Evolutionary conservation across 1,140 invertebrate species (phyloP), one percentile per base, ranked within the genome.

Genomic region (Philotrypesis tridentata): DNA sequence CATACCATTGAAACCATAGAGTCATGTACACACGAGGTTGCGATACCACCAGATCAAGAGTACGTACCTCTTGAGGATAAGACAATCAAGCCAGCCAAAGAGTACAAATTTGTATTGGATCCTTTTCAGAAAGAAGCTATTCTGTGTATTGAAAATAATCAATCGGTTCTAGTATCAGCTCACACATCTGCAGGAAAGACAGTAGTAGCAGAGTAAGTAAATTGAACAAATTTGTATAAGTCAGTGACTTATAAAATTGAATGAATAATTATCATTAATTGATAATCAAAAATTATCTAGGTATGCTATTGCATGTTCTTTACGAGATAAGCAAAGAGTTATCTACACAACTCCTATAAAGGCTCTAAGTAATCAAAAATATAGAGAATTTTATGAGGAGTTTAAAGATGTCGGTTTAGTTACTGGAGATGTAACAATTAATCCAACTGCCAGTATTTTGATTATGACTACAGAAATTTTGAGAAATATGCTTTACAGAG

Each of bases 391-490:
- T 90, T 96, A 95, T 86, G 98, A 99, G 90, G 98, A 99, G 90
- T 99, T 99, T 88, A 95, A 96, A 90, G 99, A 99, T 93, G 99
- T 99, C 33, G 99, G 99, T 74, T 92, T 99, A 11, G 96, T 99
- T 84, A 99, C 99, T 77, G 99, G 99, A 63, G 99, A 99, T 94
- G 98, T 99, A 6, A 99, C 99, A 6, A 99, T 99, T 55, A 99
- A 99, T 93, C 98, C 98, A 25, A 96, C 96, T 43, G 99, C 99
- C 21, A 98, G 97, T 85, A 98, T 98, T 92, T 93, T 99, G 37
- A 99, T 99, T 83, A 99, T 99, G 99, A 99, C 99, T 3, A 99
- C 99, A 40, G 99, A 99, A 95, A 99, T 99, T 95, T 93, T 99
- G 76, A 92, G 99, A 84, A 99, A 98, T 87, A 99, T 99, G 99